Evolutionary conservation across 2,888 invertebrate genomes (phyloP), one percentile per base, ranked within the genome.

Genomic region (Ophioninae sp.): DNA sequence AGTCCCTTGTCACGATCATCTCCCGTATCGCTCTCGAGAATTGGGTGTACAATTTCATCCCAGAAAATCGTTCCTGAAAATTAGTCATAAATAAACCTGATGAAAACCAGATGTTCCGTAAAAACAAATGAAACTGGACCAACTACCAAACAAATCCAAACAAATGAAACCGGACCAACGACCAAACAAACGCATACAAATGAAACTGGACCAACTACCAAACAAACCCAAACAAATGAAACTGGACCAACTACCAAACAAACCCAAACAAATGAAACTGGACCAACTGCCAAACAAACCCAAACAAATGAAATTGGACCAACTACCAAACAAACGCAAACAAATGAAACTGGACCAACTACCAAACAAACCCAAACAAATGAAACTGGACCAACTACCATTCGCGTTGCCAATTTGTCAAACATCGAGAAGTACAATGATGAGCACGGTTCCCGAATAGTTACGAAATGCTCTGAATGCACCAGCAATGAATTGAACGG

Each of bases 401-500:
- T 13, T 51, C 17, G 51, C 51, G 51, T 13, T 51, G 13, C 7
- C 6, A 9, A 9, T 41, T 41, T 41, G 41, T 6, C 41, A 6
- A 41, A 9, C 41, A 9, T 9, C 41, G 41, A 41, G 41, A 41
- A 30, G 30, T 30, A 41, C 41, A 6, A 41, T 41, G 7, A 41
- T 41, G 6, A 17, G 6, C 17, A 51, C 51, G 51, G 13, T 2
- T 13, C 6, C 22, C 22, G 13, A 67, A 22, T 13, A 9, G 22
- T 10, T 13, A 17, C 6, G 64, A 74, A 30, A 44, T 13, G 17
- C 17, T 37, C 68, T 17, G n/a, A n/a, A 44, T 69, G 22, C 30
- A 17, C 17, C 6, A 69, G 8, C 6, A 17, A 63, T 20, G 44
- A 74, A 78, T 78, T 74, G 59, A 75, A 85, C 44, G 74, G 67